Base-by-base conservation (phyloP, 1,140 invertebrate species). In the Drosophila hydei region DNA sequence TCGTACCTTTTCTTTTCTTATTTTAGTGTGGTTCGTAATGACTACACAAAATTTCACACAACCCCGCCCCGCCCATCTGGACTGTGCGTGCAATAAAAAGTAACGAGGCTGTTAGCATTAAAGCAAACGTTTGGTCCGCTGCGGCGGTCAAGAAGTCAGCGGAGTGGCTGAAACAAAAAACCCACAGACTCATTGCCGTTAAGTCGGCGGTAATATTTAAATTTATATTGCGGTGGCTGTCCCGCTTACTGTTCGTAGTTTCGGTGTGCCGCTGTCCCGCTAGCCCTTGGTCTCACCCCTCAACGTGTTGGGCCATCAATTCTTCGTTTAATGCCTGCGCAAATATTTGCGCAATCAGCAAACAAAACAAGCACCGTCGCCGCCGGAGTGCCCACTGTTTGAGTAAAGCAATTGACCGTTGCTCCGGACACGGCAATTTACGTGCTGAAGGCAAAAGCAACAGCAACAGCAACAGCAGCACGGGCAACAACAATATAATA, bases 331-430 rank as follows among this genome's bases (percentile, higher is more conserved):
- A 88, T 88, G 83, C 78, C 72, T 89, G 79, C 75, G 69, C 84
- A 88, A 88, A 88, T 88, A 88, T 88, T 88, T 88, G 83, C 84
- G 79, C 84, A 88, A 88, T 89, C 83, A 88, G 81, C 81, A 87
- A 88, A 88, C 81, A 87, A 87, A 87, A 88, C 81, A 87, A 85
- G 74, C 81, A 52, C 38, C 76, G 54, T 23, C 55, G 81, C 58
- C 67, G 75, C 71, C 69, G 63, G 23, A 50, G 23, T 27, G 47
- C 65, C 76, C 67, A 64, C 72, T 77, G 80, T 85, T 84, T 85
- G 79, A 77, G 80, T 62, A 84, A 80, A 80, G 81, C 80, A 85
- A 85, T 85, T 87, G 81, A 85, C 78, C 81, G 75, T 81, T 78
- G 72, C 55, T 77, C 56, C 69, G 77, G 58, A 71, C 70, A 77